Evolutionary conservation across 2,888 invertebrate species (phyloP).

Genomic region (Hipparchia semele): DNA sequence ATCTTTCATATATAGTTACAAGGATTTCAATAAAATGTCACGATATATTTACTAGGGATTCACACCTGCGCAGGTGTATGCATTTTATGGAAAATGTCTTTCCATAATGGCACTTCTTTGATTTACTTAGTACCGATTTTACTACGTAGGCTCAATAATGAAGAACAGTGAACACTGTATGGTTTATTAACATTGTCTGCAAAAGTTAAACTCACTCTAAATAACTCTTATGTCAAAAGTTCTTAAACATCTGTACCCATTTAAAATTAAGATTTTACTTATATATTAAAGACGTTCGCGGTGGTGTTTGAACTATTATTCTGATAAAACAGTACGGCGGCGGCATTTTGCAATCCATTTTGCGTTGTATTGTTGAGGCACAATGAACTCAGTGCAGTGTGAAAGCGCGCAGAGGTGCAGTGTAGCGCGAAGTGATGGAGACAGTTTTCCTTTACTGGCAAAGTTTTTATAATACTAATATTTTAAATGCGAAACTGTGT

Average conservation of each 20-base stretch:
- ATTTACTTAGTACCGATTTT: too few relatives aligned
- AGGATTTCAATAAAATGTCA: constrained; percentile 10
- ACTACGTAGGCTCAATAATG: too few relatives aligned
- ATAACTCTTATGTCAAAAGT: too few relatives aligned
- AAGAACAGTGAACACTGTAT: too few relatives aligned
- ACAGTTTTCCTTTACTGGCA: constrained; percentile 6
- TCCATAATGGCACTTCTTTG: too few relatives aligned
- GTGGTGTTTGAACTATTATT: constrained; percentile 23
- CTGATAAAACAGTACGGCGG: constrained; percentile 31
- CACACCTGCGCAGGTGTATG: background rate
- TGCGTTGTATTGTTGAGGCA: constrained; percentile 27
- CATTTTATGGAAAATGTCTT: background rate
- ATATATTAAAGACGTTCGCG: background rate
- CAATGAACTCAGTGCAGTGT: constrained; percentile 34
- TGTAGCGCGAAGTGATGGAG: constrained; percentile 26
- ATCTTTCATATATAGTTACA: constrained; percentile 7
- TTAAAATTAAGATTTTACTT: background rate
- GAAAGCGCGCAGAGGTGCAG: constrained; percentile 30
- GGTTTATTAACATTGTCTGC: too few relatives aligned
- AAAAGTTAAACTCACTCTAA: too few relatives aligned
- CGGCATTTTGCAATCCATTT: constrained; percentile 33
- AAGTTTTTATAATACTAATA: background rate
- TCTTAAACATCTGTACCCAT: background rate
- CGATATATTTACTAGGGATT: background rate
- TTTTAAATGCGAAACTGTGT: background rate